These are phyloP conservation scores for Caenorhabditis doughertyi DNA, from an alignment of 2,888 invertebrate genomes.

Conservation along the genomic window DNA sequence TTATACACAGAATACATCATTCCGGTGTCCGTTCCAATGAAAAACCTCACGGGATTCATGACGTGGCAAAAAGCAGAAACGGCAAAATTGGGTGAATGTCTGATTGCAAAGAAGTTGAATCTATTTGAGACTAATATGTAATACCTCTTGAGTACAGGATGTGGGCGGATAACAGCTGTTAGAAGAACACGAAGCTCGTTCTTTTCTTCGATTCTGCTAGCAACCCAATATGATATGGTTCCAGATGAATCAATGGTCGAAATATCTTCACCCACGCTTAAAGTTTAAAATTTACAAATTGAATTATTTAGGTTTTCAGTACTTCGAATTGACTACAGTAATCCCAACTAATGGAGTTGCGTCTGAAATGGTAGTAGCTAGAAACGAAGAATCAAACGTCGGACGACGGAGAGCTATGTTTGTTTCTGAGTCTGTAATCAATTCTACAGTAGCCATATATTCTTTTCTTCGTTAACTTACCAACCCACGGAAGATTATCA, in stretches of 20 bases:
- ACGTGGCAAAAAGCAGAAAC: conserved; percentile 51
- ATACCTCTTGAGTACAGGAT: conserved; percentile 57
- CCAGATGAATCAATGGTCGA: conserved; percentile 57
- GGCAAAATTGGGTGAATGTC: conserved; percentile 45
- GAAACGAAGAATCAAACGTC: conserved; percentile 62
- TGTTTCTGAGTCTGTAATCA: conserved; percentile 34
- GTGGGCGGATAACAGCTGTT: conserved; percentile 56
- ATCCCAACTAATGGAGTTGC: conserved; percentile 58
- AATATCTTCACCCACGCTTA: conserved; percentile 55
- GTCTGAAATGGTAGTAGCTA: conserved; percentile 55
- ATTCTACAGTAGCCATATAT: too few relatives aligned
- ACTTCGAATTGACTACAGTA: conserved; percentile 41
- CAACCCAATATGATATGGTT: conserved; percentile 59
- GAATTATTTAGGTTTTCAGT: neutral
- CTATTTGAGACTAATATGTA: too few relatives aligned
- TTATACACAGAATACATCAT: conserved; percentile 56
- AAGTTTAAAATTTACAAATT: neutral
- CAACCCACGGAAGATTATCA: conserved; percentile 55
- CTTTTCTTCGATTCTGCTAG: conserved; percentile 37
- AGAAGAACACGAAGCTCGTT: conserved; percentile 51
- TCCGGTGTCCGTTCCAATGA: conserved; percentile 63
- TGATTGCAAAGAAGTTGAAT: conserved; percentile 1
- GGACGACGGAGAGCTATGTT: conserved; percentile 61
- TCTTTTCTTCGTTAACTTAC: conserved; percentile 9
- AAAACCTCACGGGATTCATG: conserved; percentile 44